Base-by-base conservation (phyloP, 2,888 invertebrate species). In the Odontomyia ornata region DNA sequence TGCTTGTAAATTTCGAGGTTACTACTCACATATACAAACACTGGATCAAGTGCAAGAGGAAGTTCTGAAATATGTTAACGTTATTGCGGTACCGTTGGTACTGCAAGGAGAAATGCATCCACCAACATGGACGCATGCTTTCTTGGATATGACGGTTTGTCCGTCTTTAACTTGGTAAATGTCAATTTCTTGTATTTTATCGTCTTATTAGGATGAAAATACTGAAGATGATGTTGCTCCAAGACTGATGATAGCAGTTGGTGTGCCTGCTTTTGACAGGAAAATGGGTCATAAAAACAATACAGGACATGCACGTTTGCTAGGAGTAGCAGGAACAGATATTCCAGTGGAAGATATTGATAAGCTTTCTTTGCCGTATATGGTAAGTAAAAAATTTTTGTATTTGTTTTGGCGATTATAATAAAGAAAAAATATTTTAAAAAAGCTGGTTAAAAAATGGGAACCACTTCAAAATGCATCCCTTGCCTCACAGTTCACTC, bases 31-130 rank as follows among this genome's bases (percentile, higher is more conserved):
- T 85, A 95, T 99, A 18, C 94, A 95, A 81, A 95, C 97, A 0
- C 90, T 98, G 83, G 97, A 98, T 82, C 98, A 99, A 87, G 98
- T 98, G 0, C 93, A 95, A 80, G 97, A 97, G 85, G 95, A 99
- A 85, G 98, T 99, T 25, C 88, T 99, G 82, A 95, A 97, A 85
- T 99, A 99, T 87, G 95, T 99, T 80, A 93, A 95, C 78, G 97
- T 99, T 2, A 93, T 99, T 84, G 98, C 95, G 0, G 90, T 93
- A 56, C 95, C 95, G 0, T 88, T 95, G 84, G 94, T 95, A 5
- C 86, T 95, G 69, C 95, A 91, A 85, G 93, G 88, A 4, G 86
- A 87, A 1, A 88, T 92, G 7, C 95, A 95, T 82, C 95, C 94
- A 23, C 91, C 95, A 5, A 93, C 96, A 15, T 99, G 99, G 99